phyloP scores from a whole-genome alignment of 2,113 vertebrate genomes.

The Pelvicachromis taeniatus region DNA sequence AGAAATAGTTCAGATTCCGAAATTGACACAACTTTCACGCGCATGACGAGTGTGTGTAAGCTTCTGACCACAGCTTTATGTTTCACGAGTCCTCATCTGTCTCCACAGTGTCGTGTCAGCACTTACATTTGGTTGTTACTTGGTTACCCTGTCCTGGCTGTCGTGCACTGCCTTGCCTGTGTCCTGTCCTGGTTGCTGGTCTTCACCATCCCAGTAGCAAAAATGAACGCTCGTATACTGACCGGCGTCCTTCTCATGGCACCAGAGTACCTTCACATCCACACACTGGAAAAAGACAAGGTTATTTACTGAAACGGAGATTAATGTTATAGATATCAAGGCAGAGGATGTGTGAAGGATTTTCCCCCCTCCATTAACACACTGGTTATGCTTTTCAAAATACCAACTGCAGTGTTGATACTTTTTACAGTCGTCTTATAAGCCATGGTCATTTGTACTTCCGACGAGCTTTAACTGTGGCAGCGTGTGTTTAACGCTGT shows the following conservation, averaged over 20 bases:
- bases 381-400: background rate
- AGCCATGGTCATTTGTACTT: background rate
- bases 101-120: constrained; percentile 54
- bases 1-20: fast-evolving
- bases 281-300: constrained; percentile 40
- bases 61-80: background rate
- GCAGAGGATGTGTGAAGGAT: background rate
- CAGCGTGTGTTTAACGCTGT: background rate
- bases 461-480: background rate
- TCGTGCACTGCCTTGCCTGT: constrained; percentile 75
- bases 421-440: background rate
- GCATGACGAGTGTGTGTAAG: background rate
- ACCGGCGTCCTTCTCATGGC: constrained; percentile 69
- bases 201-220: constrained; percentile 77
- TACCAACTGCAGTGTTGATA: background rate
- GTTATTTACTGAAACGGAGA: background rate
- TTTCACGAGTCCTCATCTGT: background rate
- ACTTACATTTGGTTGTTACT: constrained; percentile 69
- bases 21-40: fast-evolving
- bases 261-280: constrained; percentile 62
- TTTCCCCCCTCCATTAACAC: background rate
- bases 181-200: constrained; percentile 76
- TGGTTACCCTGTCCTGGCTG: constrained; percentile 67
- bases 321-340: background rate
- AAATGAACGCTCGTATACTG: constrained; percentile 69